Percentiles rank a stretch among this genome's conserved stretches.
Evolutionary conservation across 2,888 invertebrate species (phyloP).

Genomic region (Hirtodrosophila trivittata): DNA sequence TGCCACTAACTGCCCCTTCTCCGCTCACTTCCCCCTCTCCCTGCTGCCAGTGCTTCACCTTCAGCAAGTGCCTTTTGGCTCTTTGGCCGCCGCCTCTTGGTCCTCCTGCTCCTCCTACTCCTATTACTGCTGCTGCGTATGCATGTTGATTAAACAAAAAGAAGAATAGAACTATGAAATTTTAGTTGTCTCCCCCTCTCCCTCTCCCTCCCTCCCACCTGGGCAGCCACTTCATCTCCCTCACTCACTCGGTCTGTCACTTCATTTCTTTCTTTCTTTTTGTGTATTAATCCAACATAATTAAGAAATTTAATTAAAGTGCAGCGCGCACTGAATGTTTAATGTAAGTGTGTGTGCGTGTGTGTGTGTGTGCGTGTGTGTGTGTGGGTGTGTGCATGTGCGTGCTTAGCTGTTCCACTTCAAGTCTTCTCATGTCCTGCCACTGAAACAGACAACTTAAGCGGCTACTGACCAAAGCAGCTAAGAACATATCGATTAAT

Average conservation of each 20-base stretch:
- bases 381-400: not conserved
- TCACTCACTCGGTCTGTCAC: not conserved
- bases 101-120: not conserved
- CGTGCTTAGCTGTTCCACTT: not conserved
- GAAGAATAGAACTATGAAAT: slow-evolving; percentile 70
- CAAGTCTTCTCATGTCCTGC: no score
- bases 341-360: slow-evolving; percentile 40
- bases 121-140: slow-evolving; percentile 37
- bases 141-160: slow-evolving; percentile 73
- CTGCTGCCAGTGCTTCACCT: not conserved
- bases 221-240: slow-evolving; percentile 1
- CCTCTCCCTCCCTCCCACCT: slow-evolving; percentile 21
- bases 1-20: not conserved
- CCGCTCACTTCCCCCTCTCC: not conserved
- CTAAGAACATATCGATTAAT: no score
- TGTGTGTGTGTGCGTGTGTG: not conserved
- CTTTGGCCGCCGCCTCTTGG: not conserved
- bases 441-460: no score
- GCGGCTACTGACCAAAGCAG: no score
- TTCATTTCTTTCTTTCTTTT: slow-evolving; percentile 9
- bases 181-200: slow-evolving; percentile 50
- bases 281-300: slow-evolving; percentile 75
- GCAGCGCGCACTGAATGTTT: slow-evolving; percentile 71
- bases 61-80: slow-evolving; percentile 16
- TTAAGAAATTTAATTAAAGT: slow-evolving; percentile 78